A percentile compares a stretch with the other conserved stretches of the same genome.
These are phyloP conservation scores for Xyrauchen texanus DNA, from an alignment of 2,113 vertebrate genomes.

Conservation along the genomic window DNA sequence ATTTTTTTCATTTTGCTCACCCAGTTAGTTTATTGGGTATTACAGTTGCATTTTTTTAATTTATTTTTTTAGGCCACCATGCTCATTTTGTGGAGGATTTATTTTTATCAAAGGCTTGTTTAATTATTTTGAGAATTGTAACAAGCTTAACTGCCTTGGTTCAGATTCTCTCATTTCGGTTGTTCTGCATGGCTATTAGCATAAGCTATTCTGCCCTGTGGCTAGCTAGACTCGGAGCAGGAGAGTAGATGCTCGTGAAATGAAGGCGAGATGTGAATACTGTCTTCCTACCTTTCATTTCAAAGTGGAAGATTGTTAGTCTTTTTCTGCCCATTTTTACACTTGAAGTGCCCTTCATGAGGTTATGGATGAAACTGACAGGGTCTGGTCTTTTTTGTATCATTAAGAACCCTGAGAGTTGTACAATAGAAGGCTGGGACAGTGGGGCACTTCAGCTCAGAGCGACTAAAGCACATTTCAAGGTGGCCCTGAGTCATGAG, in stretches of 20 bases:
- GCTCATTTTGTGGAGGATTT: slow-evolving; percentile 28
- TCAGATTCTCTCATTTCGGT: background rate
- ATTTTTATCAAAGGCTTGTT: slow-evolving; percentile 25
- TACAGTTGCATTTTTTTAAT: background rate
- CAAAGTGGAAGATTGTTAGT: background rate
- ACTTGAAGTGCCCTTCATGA: background rate
- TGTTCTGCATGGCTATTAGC: slow-evolving; percentile 27
- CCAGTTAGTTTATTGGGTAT: slow-evolving; percentile 25
- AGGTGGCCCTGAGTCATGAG: background rate
- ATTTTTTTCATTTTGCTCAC: slow-evolving; percentile 19
- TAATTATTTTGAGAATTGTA: slow-evolving; percentile 28
- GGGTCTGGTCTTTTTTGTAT: background rate
- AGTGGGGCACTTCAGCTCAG: background rate
- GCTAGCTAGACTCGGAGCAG: slow-evolving; percentile 6
- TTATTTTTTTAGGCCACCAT: background rate
- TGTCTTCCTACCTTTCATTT: slow-evolving; percentile 12
- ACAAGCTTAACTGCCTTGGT: slow-evolving; percentile 27
- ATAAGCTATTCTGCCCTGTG: background rate
- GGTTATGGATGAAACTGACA: slow-evolving; percentile 2
- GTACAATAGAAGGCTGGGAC: background rate
- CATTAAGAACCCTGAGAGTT: slow-evolving; percentile 27
- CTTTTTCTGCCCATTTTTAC: slow-evolving; percentile 4
- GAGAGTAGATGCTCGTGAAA: background rate
- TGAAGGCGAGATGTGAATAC: background rate
- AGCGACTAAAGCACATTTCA: background rate